Conservation (phyloP, 2,888 invertebrate species). For the Gerris lacustris region DNA sequence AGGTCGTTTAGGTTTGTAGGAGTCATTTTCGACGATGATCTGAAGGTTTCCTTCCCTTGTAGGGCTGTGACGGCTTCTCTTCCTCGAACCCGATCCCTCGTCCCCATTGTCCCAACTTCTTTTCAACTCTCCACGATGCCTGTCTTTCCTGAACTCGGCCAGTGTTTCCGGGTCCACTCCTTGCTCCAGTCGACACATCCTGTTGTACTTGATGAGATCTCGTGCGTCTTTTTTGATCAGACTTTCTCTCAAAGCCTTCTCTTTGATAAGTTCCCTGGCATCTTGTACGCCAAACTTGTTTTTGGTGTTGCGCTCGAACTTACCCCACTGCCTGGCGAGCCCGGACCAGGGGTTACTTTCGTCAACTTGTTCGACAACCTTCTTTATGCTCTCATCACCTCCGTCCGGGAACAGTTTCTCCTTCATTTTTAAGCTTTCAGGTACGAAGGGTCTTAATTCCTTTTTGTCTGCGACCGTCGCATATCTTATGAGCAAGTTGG, state of each 20-base stretch:
- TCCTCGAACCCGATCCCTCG: not conserved
- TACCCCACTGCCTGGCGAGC: slow-evolving; percentile 52
- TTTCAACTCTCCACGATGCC: not conserved
- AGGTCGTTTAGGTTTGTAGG: not conserved
- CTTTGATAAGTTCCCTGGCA: slow-evolving; percentile 51
- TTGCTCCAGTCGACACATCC: not conserved
- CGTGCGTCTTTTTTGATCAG: slow-evolving; percentile 14
- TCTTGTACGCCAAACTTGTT: not conserved
- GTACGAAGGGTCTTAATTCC: slow-evolving; percentile 32
- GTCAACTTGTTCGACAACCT: slow-evolving; percentile 28
- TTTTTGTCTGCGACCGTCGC: slow-evolving; percentile 63
- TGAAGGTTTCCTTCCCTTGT: not conserved
- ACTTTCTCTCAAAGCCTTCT: slow-evolving; percentile 32
- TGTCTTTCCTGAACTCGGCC: not conserved
- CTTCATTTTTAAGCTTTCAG: not conserved
- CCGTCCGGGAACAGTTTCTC: slow-evolving; percentile 28
- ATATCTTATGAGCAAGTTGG: slow-evolving; percentile 59
- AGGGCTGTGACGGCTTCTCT: not conserved
- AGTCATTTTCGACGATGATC: not conserved
- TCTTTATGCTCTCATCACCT: slow-evolving; percentile 30
- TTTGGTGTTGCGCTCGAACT: slow-evolving; percentile 30
- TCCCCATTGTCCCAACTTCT: not conserved
- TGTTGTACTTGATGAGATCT: slow-evolving; percentile 12
- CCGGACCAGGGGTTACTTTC: slow-evolving; percentile 56
- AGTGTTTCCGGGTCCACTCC: not conserved